These are phyloP conservation scores for Myripristis jacobus DNA, from an alignment of 2,797 vertebrate genomes.

Conservation along the genomic window DNA sequence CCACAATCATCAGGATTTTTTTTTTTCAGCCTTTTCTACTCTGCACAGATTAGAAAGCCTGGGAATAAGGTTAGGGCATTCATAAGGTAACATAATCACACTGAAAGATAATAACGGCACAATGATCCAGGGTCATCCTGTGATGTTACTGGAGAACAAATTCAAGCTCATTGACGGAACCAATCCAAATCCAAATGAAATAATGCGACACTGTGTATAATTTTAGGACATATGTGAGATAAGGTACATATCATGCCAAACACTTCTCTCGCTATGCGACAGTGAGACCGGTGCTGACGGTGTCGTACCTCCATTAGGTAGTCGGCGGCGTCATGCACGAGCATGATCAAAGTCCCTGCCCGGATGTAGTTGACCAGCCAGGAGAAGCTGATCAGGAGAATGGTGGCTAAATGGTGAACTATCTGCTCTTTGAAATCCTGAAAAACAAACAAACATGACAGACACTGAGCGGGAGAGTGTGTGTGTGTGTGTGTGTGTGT, in stretches of 20 bases:
- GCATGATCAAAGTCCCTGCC: constrained; percentile 94
- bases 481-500: no score
- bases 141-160: neutral
- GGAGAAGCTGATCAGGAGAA: constrained; percentile 93
- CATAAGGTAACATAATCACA: neutral
- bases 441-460: neutral
- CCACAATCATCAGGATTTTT: no score
- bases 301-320: constrained; percentile 92
- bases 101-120: neutral
- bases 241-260: neutral
- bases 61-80: neutral
- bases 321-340: constrained; percentile 92
- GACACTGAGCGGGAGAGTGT: neutral
- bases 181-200: neutral
- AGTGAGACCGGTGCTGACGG: neutral
- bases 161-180: neutral
- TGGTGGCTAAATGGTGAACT: constrained; percentile 94
- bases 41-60: no score
- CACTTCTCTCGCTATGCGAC: neutral
- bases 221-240: neutral
- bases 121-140: neutral
- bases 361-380: constrained; percentile 96
- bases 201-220: neutral
- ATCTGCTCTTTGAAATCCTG: constrained; percentile 98
- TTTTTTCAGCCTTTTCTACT: no score